These are phyloP conservation scores for Numida meleagris DNA, from an alignment of 2,113 vertebrate species.

Conservation along the genomic window DNA sequence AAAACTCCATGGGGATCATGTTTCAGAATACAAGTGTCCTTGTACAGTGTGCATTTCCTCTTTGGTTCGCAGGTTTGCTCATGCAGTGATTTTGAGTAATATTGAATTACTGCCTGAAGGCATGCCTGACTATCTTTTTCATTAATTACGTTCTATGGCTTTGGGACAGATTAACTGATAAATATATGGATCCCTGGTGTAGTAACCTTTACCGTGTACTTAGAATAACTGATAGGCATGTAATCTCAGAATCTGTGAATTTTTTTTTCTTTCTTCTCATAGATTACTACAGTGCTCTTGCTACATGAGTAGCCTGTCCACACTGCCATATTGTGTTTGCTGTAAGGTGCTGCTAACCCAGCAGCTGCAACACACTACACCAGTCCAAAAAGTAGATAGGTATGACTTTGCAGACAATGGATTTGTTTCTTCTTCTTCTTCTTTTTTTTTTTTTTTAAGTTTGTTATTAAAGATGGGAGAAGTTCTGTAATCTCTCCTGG, in stretches of 20 bases:
- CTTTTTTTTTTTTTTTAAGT: neutral
- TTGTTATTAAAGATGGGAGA: neutral
- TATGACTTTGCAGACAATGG: neutral
- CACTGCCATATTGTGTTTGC: neutral
- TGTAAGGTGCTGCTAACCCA: neutral
- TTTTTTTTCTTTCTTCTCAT: neutral
- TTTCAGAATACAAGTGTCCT: constrained; percentile 66
- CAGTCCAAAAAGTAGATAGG: neutral
- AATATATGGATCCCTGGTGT: constrained; percentile 36
- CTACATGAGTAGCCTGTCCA: neutral
- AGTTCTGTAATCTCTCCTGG: neutral
- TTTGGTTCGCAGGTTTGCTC: constrained; percentile 57
- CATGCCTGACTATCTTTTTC: constrained; percentile 61
- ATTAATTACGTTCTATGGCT: constrained; percentile 68
- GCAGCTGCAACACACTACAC: neutral
- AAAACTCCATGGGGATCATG: constrained; percentile 25
- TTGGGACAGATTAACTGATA: constrained; percentile 69
- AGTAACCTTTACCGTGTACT: constrained; percentile 33
- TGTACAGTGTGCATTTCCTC: constrained; percentile 62
- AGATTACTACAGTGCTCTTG: neutral
- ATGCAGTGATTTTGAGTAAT: constrained; percentile 60
- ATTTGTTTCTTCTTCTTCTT: neutral
- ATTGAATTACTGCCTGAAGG: constrained; percentile 68
- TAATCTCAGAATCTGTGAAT: constrained; percentile 22
- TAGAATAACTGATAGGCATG: constrained; percentile 18